Evolutionary conservation across 2,797 vertebrate genomes (phyloP).

Genomic region (Pampus argenteus): DNA sequence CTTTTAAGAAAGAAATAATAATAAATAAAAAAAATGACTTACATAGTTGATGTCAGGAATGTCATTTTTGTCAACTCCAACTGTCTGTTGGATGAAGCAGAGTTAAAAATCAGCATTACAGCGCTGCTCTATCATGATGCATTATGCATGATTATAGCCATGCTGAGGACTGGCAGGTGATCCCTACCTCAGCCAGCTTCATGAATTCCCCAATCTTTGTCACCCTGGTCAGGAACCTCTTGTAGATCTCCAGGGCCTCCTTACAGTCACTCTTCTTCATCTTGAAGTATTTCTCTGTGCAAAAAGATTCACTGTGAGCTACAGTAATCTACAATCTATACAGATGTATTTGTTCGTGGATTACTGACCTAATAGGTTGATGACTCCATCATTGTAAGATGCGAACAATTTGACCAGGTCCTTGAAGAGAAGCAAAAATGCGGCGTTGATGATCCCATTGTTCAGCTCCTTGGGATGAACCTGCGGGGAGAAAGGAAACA

Average conservation of each 20-base stretch:
- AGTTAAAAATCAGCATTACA: conserved; percentile 46
- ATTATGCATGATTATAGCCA: not conserved
- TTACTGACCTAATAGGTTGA: conserved; percentile 95
- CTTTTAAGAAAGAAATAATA: not conserved
- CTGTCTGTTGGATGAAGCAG: conserved; percentile 87
- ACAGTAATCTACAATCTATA: not conserved
- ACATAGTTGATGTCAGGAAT: conserved; percentile 99
- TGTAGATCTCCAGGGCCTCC: conserved; percentile 99
- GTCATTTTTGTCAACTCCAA: conserved; percentile 99
- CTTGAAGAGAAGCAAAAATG: conserved; percentile 98
- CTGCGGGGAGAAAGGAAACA: conserved; percentile 70
- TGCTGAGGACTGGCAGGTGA: not conserved
- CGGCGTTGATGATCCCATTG: conserved; percentile 98
- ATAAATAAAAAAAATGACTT: too few relatives aligned
- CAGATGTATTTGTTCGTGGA: not conserved
- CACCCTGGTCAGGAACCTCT: conserved; percentile 97
- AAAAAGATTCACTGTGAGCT: not conserved
- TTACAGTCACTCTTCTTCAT: conserved; percentile 99
- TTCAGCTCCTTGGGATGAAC: conserved; percentile 99
- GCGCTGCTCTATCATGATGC: not conserved
- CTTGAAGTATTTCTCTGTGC: conserved; percentile 99
- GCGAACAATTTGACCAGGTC: conserved; percentile 99
- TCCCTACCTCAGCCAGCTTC: conserved; percentile 96
- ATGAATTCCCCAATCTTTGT: conserved; percentile 98
- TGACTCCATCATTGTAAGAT: conserved; percentile 98